These are phyloP conservation scores for Apocheima hispidaria DNA, from an alignment of 2,888 invertebrate species.

Conservation along the genomic window DNA sequence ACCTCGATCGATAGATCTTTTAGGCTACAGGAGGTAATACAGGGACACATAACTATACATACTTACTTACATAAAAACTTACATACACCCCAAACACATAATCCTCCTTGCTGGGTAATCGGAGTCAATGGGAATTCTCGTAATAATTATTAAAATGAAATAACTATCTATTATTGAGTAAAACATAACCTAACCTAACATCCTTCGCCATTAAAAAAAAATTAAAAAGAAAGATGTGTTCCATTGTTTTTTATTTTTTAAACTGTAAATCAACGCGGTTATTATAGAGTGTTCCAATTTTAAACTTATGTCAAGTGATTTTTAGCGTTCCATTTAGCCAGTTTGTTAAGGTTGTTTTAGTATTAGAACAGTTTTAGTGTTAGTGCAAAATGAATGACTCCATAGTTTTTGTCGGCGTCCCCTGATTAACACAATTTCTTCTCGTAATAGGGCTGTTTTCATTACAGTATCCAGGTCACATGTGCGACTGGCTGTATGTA, in stretches of 20 bases:
- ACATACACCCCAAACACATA: too few relatives aligned
- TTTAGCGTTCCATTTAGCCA: slow-evolving; percentile 44
- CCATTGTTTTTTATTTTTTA: not conserved
- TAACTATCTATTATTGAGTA: not conserved
- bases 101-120: too few relatives aligned
- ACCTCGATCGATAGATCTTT: too few relatives aligned
- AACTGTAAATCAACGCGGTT: slow-evolving; percentile 25
- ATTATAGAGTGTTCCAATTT: slow-evolving; percentile 33
- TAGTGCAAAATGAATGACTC: slow-evolving; percentile 13
- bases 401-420: not conserved
- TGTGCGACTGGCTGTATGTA: slow-evolving; percentile 73
- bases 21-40: too few relatives aligned
- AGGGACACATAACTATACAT: too few relatives aligned
- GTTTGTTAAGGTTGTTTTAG: slow-evolving; percentile 49
- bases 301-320: slow-evolving; percentile 25
- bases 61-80: too few relatives aligned
- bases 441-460: slow-evolving; percentile 41
- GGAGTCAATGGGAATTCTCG: too few relatives aligned
- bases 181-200: slow-evolving; percentile 35
- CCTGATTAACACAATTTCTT: slow-evolving; percentile 13
- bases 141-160: not conserved
- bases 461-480: slow-evolving; percentile 65
- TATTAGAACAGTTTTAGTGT: too few relatives aligned
- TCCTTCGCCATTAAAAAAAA: slow-evolving; percentile 34
- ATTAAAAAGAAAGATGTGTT: slow-evolving; percentile 1